Conservation (phyloP, 1,140 invertebrate species). For the Belonocnema kinseyi region DNA sequence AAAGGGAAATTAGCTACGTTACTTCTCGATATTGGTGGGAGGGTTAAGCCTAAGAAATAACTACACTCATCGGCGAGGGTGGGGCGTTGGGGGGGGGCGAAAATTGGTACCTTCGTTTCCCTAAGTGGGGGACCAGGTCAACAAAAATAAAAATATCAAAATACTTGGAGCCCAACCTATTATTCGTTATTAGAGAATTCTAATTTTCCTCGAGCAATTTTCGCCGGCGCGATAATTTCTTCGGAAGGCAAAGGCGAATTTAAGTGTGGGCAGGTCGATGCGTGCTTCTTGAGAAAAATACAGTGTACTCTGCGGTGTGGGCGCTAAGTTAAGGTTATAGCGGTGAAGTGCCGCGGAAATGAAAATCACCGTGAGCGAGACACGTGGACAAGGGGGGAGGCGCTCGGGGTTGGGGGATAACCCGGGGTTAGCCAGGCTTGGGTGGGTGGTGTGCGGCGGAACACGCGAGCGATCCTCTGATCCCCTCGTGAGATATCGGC, state of each 20-base stretch:
- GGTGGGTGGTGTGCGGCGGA: slow-evolving; percentile 41
- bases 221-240: slow-evolving; percentile 2
- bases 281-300: slow-evolving; percentile 40
- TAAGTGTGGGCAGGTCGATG: slow-evolving; percentile 46
- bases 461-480: slow-evolving; percentile 74
- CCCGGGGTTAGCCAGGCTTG: slow-evolving; percentile 52
- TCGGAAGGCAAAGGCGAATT: neutral
- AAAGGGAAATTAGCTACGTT: too few species aligned
- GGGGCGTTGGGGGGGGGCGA: too few species aligned
- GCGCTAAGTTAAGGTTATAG: slow-evolving; percentile 55
- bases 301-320: slow-evolving; percentile 43
- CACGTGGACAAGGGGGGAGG: slow-evolving; percentile 68
- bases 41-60: too few species aligned
- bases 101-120: too few species aligned
- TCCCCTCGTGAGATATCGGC: slow-evolving; percentile 74
- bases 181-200: neutral
- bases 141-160: too few species aligned
- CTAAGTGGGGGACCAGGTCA: too few species aligned
- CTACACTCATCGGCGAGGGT: too few species aligned
- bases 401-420: slow-evolving; percentile 53
- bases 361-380: slow-evolving; percentile 73
- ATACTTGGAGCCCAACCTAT: too few species aligned
- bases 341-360: slow-evolving; percentile 71
- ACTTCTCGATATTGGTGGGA: too few species aligned
- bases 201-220: slow-evolving; percentile 31